Base-by-base conservation (phyloP, 2,113 vertebrate species). In the Hemicordylus capensis region DNA sequence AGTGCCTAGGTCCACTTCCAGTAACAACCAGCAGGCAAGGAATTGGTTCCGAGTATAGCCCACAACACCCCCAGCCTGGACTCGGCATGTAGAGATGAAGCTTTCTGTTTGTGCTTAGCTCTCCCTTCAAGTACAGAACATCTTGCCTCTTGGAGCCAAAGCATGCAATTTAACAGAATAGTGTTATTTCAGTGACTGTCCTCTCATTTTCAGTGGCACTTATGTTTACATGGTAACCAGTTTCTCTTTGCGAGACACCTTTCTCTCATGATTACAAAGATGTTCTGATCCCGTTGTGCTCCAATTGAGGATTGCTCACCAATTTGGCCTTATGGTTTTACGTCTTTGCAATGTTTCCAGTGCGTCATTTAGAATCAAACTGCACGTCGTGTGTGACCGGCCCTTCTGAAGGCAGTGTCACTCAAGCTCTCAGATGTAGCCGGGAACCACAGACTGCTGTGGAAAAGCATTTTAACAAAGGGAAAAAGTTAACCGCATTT, bases 391-490 rank as follows among this genome's bases (percentile, higher is more conserved):
- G 2, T 0, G 37, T 59, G 34, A 39, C 19, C 3, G 0, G 0
- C 63, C 63, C 22, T 37, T 72, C 37, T 31, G 63, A 74, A 72
- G 51, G 39, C 42, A 12, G 37, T 19, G 19, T 77, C 58, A 22
- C 39, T 20, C 17, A 28, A 1, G 0, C 7, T 56, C 86, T 84
- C 42, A 2, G 73, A 66, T 76, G 59, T 77, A 54, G 42, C 76
- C 10, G 0, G 5, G 4, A 3, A 3, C 0, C 10, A 24, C 1
- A 0, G 42, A 0, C 0, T 15, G 0, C 1, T 7, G 0, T 76
- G 44, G 84, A 87, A 46, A 84, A 37, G 79, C 31, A 26, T 56
- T 1, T 91, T 92, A 90, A 86, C 61, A 42, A 44, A 85, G 76
- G 85, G 72, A 54, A 54, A 54, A 72, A 85, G 86, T 87, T 92